A percentile compares a stretch with the other conserved stretches of the same genome.
Conservation (phyloP, 2,797 vertebrate genomes). For the Helostoma temminkii region DNA sequence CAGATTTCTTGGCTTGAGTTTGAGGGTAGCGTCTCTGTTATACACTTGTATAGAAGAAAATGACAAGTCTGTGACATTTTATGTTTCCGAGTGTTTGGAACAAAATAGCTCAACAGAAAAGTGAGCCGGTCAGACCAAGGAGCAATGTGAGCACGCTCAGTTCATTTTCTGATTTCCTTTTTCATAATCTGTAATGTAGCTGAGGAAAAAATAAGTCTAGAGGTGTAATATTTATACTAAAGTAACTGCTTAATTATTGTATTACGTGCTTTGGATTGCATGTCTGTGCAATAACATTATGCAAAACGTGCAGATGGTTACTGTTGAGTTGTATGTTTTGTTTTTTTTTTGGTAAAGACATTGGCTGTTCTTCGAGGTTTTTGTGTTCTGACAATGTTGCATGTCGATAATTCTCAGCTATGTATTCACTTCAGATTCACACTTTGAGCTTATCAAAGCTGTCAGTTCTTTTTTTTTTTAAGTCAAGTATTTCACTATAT, state of each 20-base stretch:
- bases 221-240: conserved; percentile 78
- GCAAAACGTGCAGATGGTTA: conserved; percentile 68
- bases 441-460: conserved; percentile 87
- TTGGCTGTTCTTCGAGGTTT: conserved; percentile 59
- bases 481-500: conserved; percentile 69
- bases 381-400: conserved; percentile 70
- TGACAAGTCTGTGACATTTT: conserved; percentile 21
- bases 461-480: conserved; percentile 68
- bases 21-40: conserved; percentile 25
- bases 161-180: conserved; percentile 39
- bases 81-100: conserved; percentile 33
- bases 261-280: conserved; percentile 78
- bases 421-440: conserved; percentile 72
- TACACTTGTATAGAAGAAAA: conserved; percentile 10
- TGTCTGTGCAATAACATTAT: conserved; percentile 75
- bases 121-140: conserved; percentile 46
- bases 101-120: conserved; percentile 40
- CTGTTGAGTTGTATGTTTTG: conserved; percentile 62
- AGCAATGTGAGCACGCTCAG: conserved; percentile 31
- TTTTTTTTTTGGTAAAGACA: conserved; percentile 26
- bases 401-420: conserved; percentile 71
- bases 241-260: conserved; percentile 73
- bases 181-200: conserved; percentile 56
- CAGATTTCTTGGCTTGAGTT: conserved; percentile 30
- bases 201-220: conserved; percentile 58